Percentiles rank a stretch among this genome's conserved stretches.
phyloP scores from a whole-genome alignment of 2,113 vertebrate genomes.

The Zosterops borbonicus region DNA sequence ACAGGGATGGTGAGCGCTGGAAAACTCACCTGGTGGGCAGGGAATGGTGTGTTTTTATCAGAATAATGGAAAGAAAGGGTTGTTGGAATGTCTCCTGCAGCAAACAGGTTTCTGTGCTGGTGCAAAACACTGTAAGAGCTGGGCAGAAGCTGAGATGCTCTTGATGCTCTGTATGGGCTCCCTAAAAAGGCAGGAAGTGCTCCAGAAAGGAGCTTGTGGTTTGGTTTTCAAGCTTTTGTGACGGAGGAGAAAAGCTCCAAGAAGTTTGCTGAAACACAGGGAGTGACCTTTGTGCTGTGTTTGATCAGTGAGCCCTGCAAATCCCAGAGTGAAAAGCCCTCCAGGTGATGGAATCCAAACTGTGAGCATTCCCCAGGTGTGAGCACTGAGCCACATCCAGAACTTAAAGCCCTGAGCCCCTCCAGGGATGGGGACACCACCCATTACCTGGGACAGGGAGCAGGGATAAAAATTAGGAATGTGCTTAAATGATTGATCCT shows the following conservation, averaged over 20 bases:
- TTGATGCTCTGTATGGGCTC: not conserved
- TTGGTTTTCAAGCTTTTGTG: not conserved
- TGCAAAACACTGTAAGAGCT: not conserved
- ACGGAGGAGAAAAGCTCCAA: not conserved
- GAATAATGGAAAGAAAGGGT: not conserved
- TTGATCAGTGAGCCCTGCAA: not conserved
- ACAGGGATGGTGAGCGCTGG: not conserved
- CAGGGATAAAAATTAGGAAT: not conserved
- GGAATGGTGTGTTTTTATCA: fast-evolving
- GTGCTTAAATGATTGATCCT: not conserved
- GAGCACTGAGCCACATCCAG: not conserved
- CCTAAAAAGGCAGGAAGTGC: not conserved
- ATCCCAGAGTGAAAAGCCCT: not conserved
- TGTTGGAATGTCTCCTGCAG: not conserved
- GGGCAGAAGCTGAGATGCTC: not conserved
- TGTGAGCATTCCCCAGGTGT: not conserved
- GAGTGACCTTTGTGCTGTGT: not conserved
- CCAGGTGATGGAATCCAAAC: not conserved
- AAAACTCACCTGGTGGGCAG: not conserved
- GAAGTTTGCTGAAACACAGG: not conserved
- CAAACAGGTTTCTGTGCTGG: not conserved
- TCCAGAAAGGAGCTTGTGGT: not conserved
- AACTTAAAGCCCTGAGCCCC: not conserved
- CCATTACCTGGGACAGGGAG: not conserved
- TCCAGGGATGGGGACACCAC: not conserved